Percentiles rank a stretch among this genome's conserved stretches.
Evolutionary conservation across 2,113 vertebrate genomes (phyloP).

Genomic region (Ptilonorhynchus violaceus): DNA sequence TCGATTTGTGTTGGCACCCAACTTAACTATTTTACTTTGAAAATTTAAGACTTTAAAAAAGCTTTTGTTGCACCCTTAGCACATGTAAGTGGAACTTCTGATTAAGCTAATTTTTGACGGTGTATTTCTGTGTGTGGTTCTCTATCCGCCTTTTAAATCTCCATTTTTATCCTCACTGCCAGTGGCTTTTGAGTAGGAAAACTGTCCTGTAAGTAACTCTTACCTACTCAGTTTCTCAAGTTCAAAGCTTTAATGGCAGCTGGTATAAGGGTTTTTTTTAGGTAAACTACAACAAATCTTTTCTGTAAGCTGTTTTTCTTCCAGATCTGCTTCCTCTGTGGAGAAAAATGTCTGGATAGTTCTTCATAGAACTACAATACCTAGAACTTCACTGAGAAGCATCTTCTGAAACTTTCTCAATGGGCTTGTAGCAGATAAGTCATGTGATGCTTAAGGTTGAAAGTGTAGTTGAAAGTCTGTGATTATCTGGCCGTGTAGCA

Average conservation of each 20-base stretch:
- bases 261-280: background rate
- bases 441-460: background rate
- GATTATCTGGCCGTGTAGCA: background rate
- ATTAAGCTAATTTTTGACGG: background rate
- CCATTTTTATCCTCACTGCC: background rate
- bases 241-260: background rate
- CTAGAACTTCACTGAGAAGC: background rate
- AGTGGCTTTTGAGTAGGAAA: background rate
- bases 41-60: background rate
- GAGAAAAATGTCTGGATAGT: background rate
- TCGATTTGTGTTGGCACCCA: background rate
- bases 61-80: background rate
- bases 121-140: background rate
- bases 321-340: background rate
- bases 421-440: background rate
- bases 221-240: background rate
- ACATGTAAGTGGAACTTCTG: rapidly evolving
- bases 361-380: background rate
- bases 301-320: background rate
- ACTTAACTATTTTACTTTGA: background rate
- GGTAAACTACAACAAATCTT: background rate
- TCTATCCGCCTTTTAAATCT: background rate
- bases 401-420: background rate
- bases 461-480: background rate
- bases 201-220: background rate